These are phyloP conservation scores for Mesorhabditis sp. DNA, from an alignment of 2,888 invertebrate species.

Conservation along the genomic window DNA sequence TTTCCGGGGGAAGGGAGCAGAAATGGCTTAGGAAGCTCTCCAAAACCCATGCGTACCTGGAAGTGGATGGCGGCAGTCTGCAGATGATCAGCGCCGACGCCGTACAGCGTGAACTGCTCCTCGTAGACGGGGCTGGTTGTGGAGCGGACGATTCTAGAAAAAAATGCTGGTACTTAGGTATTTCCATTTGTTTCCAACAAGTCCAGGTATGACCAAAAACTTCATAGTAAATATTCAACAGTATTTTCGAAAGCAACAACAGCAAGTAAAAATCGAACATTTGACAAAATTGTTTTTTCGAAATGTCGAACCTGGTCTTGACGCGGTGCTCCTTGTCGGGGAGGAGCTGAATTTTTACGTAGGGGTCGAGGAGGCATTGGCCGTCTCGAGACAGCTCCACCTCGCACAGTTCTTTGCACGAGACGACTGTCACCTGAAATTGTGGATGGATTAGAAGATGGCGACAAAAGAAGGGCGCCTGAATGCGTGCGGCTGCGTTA, in stretches of 20 bases:
- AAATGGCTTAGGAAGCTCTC: background rate
- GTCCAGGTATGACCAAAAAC: too few species aligned
- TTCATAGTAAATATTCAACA: too few species aligned
- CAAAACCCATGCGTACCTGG: constrained; percentile 40
- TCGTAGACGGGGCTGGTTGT: constrained; percentile 94
- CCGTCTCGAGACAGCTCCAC: constrained; percentile 41
- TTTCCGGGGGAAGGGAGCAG: too few species aligned
- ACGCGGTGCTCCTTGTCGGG: constrained; percentile 73
- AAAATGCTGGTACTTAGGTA: too few species aligned
- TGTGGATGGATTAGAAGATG: background rate
- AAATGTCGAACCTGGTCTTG: constrained; percentile 19
- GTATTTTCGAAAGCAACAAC: too few species aligned
- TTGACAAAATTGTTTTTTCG: too few species aligned
- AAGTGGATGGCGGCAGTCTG: constrained; percentile 83
- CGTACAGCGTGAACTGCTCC: constrained; percentile 98
- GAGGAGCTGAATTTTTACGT: constrained; percentile 91
- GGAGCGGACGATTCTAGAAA: constrained; percentile 83
- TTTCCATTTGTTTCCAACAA: too few species aligned
- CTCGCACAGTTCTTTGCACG: constrained; percentile 49
- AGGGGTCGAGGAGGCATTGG: constrained; percentile 73
- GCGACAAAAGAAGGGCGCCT: background rate
- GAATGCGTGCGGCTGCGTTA: background rate
- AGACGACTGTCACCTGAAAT: constrained; percentile 44
- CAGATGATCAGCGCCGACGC: constrained; percentile 60
- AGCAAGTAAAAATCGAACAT: too few species aligned